A percentile compares a stretch with the other conserved stretches of the same genome.
phyloP scores from a whole-genome alignment of 2,113 vertebrate genomes.

The Brevimyrus niger region DNA sequence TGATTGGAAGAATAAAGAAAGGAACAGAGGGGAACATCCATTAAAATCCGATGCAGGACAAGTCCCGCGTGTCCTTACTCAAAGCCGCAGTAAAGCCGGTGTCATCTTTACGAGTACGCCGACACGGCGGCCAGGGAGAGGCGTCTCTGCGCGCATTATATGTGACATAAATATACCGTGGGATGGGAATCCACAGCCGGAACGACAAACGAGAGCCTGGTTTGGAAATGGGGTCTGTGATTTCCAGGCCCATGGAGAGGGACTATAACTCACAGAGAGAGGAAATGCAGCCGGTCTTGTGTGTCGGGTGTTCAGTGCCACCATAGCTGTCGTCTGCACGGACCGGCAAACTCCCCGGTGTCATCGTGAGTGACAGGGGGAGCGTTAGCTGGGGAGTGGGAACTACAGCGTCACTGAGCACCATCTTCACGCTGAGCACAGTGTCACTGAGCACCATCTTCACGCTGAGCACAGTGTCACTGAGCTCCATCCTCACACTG shows the following conservation, averaged over 20 bases:
- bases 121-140: neutral
- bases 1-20: neutral
- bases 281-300: neutral
- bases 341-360: too few relatives aligned
- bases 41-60: neutral
- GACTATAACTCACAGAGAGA: neutral
- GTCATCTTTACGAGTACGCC: conserved; percentile 6
- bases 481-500: neutral
- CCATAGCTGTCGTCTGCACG: neutral
- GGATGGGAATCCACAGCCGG: neutral
- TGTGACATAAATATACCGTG: neutral
- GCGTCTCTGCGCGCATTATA: neutral
- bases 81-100: conserved; percentile 8
- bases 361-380: neutral
- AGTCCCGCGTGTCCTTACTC: conserved; percentile 1
- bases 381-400: neutral
- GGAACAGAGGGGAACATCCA: neutral
- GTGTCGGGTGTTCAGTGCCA: neutral
- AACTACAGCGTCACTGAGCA: neutral
- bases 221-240: neutral
- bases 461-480: neutral
- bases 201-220: neutral
- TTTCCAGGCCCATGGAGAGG: neutral
- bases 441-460: neutral
- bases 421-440: neutral